Evolutionary conservation across 2,888 invertebrate species (phyloP), one percentile per base, ranked within the genome.

Genomic region (Agrochola lota): DNA sequence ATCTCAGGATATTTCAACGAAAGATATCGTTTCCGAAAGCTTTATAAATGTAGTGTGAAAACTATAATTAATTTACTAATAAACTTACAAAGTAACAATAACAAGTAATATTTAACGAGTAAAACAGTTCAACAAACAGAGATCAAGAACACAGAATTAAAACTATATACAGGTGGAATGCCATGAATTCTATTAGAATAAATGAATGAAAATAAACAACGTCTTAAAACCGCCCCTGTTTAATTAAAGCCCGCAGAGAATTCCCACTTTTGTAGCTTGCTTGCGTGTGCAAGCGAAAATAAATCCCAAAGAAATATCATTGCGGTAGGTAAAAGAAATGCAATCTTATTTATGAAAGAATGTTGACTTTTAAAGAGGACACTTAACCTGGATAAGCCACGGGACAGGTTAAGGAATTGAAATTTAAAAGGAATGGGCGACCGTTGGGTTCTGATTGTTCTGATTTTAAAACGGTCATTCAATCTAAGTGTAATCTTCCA

Each of bases 401-500:
- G 59, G 70, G 67, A 79, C 76, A 80, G 72, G 78, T 71, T 66
- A 84, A 83, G 79, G 81, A 90, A 82, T 85, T 74, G 74, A 83
- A 78, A 78, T 72, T 83, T 77, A 76, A 85, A 85, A 83, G 77
- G 82, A 80, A 85, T 87, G 78, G 6, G 1, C n/a, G 26, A 68
- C 74, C 17, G 85, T 74, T 83, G 52, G n/a, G 55, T n/a, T n/a
- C n/a, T n/a, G n/a, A 57, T n/a, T 57, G 66, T 77, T 76, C 60
- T 85, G 64, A 71, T 88, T 89, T 89, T 89, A 90, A 89, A 90
- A 81, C 83, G 89, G 86, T 80, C 86, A 87, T 89, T 88, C 90
- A 91, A 92, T 93, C 87, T 88, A 81, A 77, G 89, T 87, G 90
- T 91, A 91, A 92, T 93, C 91, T 91, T 90, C 89, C 90, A 88